Base-by-base conservation (phyloP, 2,888 invertebrate species). In the Erannis defoliaria region DNA sequence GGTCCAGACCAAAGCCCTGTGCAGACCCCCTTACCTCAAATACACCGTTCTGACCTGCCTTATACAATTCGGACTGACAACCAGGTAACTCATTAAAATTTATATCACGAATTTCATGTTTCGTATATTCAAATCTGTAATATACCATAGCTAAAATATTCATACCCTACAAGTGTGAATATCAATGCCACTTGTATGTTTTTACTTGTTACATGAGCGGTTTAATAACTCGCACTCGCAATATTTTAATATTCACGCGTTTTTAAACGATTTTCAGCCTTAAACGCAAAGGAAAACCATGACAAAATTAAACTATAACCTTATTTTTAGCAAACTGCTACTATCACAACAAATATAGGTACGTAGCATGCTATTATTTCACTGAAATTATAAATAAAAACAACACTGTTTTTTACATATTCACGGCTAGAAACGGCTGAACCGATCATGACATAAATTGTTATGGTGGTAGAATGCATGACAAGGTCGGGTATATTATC, bases 61-160 rank as follows among this genome's bases (percentile, higher is more conserved):
- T 38, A 96, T 97, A 72, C 97, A 97, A 80, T 97, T 97, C 82
- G 97, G 97, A 72, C 88, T 97, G 63, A 97, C 97, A 40, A 95
- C 96, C 53, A 95, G 95, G 95, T 96, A 84, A 48, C 51, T 48
- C 29, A 53, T 48, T 54, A 48, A 33, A 43, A 55, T 45, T 23
- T 33, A 42, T 31, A 38, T 45, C 46, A 54, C 46, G 48, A 35
- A 49, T 40, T 29, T 19, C 40, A 46, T 43, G 49, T 55, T 55
- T 19, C 49, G 21, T 23, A 23, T 56, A 42, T 53, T 55, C 43
- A 55, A 29, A 42, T 33, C 38, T 31, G 35, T 59, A 55, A 59
- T 31, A 51, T 35, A 46, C 55, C 50, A 51, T 48, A 54, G 29
- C 56, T 57, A 62, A 62, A 62, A 62, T 50, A 62, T 56, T 62